phyloP scores from a whole-genome alignment of 2,888 invertebrate genomes.

The Cremastinae sp. region DNA sequence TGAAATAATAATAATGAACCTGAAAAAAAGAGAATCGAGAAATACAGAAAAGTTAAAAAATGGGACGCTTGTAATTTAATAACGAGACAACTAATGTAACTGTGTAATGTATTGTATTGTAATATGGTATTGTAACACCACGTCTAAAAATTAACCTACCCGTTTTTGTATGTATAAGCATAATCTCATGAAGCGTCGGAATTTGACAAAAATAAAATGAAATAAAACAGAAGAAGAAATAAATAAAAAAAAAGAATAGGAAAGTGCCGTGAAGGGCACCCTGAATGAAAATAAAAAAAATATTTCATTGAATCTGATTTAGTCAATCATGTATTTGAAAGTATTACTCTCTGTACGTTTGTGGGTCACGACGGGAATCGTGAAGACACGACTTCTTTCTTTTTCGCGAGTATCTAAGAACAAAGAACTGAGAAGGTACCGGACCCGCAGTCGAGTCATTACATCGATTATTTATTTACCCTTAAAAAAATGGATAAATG shows the following conservation, averaged over 20 bases:
- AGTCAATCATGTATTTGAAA: constrained; percentile 12
- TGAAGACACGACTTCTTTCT: constrained; percentile 26
- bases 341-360: constrained; percentile 18
- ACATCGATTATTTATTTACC: constrained; percentile 41
- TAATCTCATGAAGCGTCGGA: constrained; percentile 67
- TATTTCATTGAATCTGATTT: background rate
- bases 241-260: constrained; percentile 16
- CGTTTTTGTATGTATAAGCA: constrained; percentile 72
- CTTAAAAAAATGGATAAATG: constrained; percentile 20
- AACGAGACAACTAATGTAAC: constrained; percentile 75
- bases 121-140: constrained; percentile 75
- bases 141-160: constrained; percentile 64
- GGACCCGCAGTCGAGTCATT: constrained; percentile 55
- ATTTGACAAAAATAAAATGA: constrained; percentile 32
- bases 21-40: constrained; percentile 42
- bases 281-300: constrained; percentile 1
- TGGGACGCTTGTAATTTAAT: constrained; percentile 76
- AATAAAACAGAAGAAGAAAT: constrained; percentile 18
- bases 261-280: constrained; percentile 24
- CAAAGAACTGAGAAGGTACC: constrained; percentile 8
- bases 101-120: constrained; percentile 76
- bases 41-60: constrained; percentile 56
- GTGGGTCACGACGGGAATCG: constrained; percentile 31
- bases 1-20: constrained; percentile 56
- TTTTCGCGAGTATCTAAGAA: constrained; percentile 27